These are phyloP conservation scores for Cryptophagus acutangulus DNA, from an alignment of 2,888 invertebrate species.

Conservation along the genomic window DNA sequence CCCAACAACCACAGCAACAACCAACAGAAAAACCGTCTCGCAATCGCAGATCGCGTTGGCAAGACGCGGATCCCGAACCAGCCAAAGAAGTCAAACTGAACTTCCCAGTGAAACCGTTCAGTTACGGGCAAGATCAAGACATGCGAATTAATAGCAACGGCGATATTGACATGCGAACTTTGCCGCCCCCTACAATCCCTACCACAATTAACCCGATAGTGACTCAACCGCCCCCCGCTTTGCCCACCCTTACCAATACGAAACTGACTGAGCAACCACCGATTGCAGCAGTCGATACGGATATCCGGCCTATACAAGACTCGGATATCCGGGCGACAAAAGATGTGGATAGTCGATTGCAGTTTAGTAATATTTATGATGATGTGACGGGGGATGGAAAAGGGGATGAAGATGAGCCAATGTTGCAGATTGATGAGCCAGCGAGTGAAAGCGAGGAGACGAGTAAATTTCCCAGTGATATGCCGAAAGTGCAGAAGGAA, in stretches of 20 bases:
- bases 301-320: constrained; percentile 30
- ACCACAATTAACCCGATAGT: not conserved
- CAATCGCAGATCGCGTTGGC: constrained; percentile 45
- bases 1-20: too few relatives aligned
- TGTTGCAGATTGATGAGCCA: constrained; percentile 27
- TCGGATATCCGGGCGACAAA: constrained; percentile 37
- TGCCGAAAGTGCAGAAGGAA: constrained; percentile 63
- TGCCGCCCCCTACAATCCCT: constrained; percentile 30
- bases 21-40: constrained; percentile 31
- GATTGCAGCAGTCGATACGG: constrained; percentile 26
- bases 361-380: constrained; percentile 35
- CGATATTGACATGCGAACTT: constrained; percentile 47
- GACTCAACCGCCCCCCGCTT: not conserved
- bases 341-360: constrained; percentile 49
- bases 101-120: constrained; percentile 36
- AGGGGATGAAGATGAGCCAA: constrained; percentile 24
- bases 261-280: not conserved
- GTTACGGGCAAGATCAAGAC: constrained; percentile 43
- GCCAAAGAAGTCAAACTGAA: constrained; percentile 15
- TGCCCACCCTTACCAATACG: not conserved
- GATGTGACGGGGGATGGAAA: constrained; percentile 15
- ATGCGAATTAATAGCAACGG: constrained; percentile 47
- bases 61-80: constrained; percentile 37
- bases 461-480: constrained; percentile 47
- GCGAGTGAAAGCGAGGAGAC: constrained; percentile 17